Base-by-base conservation (phyloP, 1,140 invertebrate genomes). In the Pseudomyrmex gracilis region DNA sequence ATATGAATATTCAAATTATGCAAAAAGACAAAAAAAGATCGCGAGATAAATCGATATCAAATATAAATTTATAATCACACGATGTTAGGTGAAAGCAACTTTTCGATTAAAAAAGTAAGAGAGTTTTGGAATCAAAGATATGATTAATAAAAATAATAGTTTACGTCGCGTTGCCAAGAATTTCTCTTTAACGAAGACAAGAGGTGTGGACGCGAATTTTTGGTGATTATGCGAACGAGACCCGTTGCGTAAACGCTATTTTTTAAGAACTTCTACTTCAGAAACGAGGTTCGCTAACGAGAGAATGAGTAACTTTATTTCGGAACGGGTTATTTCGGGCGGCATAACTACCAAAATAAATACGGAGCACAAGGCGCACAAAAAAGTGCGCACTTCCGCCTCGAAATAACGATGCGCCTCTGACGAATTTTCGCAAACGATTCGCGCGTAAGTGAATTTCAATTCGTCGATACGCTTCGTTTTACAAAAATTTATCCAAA, bases 221-320 rank as follows among this genome's bases (percentile, higher is more conserved):
- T 3, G 8, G 24, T 22, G 49, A 66, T 77, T 15, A 58, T n/a
- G 51, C 15, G 20, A 15, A 34, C 43, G 34, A 15, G 47, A 1
- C n/a, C n/a, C n/a, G 57, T 87, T 88, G 47, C 60, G 83, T 76
- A 87, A 87, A 87, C 60, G 58, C 20, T 1, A 47, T 57, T 70
- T 78, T 70, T 76, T 53, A 45, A 86, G 64, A 67, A 51, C 34
- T 24, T 47, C 13, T 47, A n/a, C n/a, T n/a, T n/a, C n/a, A 63
- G 58, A 76, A 71, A 71, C 64, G 82, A 74, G 61, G 67, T 45
- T 34, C 49, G 86, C 63, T 87, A 87, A 88, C 77, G 83, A 83
- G 83, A 83, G 73, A 61, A 74, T 73, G 60, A 85, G 86, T 80
- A 66, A 73, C 70, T 88, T 82, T 85, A 85, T 87, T 85, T 87